These are phyloP conservation scores for Ooceraea biroi DNA, from an alignment of 1,140 invertebrate genomes.

Conservation along the genomic window DNA sequence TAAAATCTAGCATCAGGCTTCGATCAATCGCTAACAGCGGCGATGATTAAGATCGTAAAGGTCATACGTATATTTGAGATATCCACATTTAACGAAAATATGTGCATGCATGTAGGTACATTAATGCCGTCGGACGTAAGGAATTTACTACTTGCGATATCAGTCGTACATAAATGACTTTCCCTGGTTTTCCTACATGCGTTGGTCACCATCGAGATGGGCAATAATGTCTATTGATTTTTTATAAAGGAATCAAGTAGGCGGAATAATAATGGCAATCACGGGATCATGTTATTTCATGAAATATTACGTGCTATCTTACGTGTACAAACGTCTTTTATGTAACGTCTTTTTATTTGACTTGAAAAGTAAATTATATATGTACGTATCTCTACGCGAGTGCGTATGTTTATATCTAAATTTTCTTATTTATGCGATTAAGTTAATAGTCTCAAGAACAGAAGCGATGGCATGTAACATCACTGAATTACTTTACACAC, in stretches of 20 bases:
- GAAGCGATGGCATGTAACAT: neutral
- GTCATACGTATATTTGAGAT: neutral
- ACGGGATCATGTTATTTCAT: neutral
- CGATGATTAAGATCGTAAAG: neutral
- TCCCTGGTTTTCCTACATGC: neutral
- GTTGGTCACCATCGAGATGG: neutral
- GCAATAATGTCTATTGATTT: neutral
- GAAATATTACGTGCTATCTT: neutral
- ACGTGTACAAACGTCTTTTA: neutral
- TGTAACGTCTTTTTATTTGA: neutral
- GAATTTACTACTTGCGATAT: neutral
- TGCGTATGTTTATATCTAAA: no score
- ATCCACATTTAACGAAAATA: neutral
- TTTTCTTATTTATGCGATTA: no score
- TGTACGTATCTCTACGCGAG: no score
- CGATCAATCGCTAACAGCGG: neutral
- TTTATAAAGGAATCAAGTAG: neutral
- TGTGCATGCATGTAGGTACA: neutral
- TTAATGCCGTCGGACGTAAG: constrained; percentile 41
- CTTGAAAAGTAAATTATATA: neutral
- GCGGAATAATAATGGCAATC: neutral
- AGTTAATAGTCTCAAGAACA: neutral
- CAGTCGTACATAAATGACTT: neutral
- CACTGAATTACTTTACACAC: constrained; percentile 10
- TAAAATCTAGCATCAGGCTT: neutral